Evolutionary conservation across 35 echinoderm and acorn worm genomes (phyloP), one percentile per base, ranked within the genome.

Genomic region (Apostichopus californicus): DNA sequence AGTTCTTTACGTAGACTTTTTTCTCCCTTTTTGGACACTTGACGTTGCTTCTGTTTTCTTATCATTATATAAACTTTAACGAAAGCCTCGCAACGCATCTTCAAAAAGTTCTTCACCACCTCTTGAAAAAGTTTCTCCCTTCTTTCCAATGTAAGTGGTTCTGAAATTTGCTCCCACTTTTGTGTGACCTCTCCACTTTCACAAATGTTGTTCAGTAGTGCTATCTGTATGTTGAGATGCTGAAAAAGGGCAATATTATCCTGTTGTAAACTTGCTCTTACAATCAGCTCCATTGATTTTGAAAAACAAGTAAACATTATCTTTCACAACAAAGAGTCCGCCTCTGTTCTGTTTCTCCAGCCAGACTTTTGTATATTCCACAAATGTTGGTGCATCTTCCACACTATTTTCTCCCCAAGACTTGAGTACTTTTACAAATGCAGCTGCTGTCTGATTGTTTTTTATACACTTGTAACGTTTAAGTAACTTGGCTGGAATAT

Each of bases 31-130:
- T 71, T 89, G 2, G 86, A 89, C 9, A 71, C 11, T 79, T 79
- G 28, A 8, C 68, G 25, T 89, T 89, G 28, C 5, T 72, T 89
- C 5, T 57, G 57, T 22, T 89, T 71, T 57, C 56, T 5, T 72
- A 89, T 68, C 14, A 68, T 54, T 14, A 68, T 25, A 26, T 46
- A 89, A 54, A 89, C 86, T 89, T 71, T 89, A 1, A 89, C 18
- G 64, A 89, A 89, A n/a, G 86, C 86, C 12, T 89, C 46, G 25
- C 57, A 89, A 2, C 86, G 57, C 86, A 89, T 89, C 54, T 89
- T 89, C 20, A 89, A 12, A 25, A 89, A 89, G 20, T 5, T 73
- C 24, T 89, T 89, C 4, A 66, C 56, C 46, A 89, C 86, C 24
- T n/a, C n/a, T n/a, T n/a, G n/a, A n/a, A n/a, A n/a, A n/a, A n/a